Conservation (phyloP, 2,888 invertebrate species). For the Noctua comes region DNA sequence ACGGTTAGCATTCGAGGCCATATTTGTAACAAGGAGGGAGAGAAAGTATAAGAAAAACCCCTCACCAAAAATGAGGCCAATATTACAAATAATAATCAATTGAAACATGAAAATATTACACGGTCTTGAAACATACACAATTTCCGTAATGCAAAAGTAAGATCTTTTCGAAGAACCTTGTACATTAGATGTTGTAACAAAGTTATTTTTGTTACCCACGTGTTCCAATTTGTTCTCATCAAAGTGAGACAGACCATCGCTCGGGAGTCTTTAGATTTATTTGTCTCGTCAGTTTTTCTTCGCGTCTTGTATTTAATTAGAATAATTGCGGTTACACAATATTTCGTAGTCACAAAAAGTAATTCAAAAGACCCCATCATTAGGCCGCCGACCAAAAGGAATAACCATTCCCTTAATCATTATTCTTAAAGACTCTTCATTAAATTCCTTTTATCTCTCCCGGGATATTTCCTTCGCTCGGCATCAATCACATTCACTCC, state of each 20-base stretch:
- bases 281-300: slow-evolving; percentile 57
- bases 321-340: slow-evolving; percentile 82
- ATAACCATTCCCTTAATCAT: slow-evolving; percentile 90
- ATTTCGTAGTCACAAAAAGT: slow-evolving; percentile 85
- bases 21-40: slow-evolving; percentile 17
- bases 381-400: slow-evolving; percentile 88
- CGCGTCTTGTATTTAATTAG: slow-evolving; percentile 77
- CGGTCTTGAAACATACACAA: slow-evolving; percentile 16
- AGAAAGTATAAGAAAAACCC: slow-evolving; percentile 25
- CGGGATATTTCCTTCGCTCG: slow-evolving; percentile 88
- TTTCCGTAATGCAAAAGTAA: slow-evolving; percentile 30
- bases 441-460: slow-evolving; percentile 90
- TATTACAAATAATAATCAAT: slow-evolving; percentile 31
- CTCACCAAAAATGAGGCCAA: slow-evolving; percentile 10
- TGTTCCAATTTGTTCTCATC: slow-evolving; percentile 43
- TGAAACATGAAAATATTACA: slow-evolving; percentile 21
- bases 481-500: slow-evolving; percentile 90
- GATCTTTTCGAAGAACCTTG: slow-evolving; percentile 21
- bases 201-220: slow-evolving; percentile 49
- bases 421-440: slow-evolving; percentile 91
- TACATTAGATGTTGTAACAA: slow-evolving; percentile 29
- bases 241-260: slow-evolving; percentile 46
- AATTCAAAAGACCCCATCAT: slow-evolving; percentile 88
- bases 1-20: slow-evolving; percentile 41
- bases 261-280: slow-evolving; percentile 38